Conservation (phyloP, 2,888 invertebrate species). For the Eucera pruinosa region DNA sequence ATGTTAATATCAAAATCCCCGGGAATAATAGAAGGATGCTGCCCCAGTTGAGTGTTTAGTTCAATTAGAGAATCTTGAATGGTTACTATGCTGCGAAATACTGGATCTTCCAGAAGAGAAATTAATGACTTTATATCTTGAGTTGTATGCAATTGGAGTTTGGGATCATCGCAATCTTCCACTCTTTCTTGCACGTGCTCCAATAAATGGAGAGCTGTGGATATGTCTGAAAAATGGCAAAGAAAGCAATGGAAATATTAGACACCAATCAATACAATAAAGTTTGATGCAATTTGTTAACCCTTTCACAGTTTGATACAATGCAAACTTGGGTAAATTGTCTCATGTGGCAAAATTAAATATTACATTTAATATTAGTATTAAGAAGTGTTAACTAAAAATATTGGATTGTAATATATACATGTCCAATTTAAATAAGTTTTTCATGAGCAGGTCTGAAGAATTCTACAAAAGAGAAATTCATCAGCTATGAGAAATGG, state of each 20-base stretch:
- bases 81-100: conserved; percentile 94
- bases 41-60: conserved; percentile 93
- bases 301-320: too few relatives aligned
- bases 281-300: too few relatives aligned
- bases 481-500: too few relatives aligned
- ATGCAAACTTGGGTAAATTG: too few relatives aligned
- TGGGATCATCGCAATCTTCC: conserved; percentile 93
- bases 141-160: conserved; percentile 90
- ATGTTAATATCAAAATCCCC: conserved; percentile 97
- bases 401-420: too few relatives aligned
- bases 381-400: too few relatives aligned
- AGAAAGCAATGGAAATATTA: not conserved
- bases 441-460: too few relatives aligned
- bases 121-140: conserved; percentile 94
- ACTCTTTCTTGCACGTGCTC: conserved; percentile 95
- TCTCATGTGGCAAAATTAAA: too few relatives aligned
- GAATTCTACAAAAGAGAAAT: too few relatives aligned
- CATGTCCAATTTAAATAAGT: too few relatives aligned
- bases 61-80: conserved; percentile 96
- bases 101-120: conserved; percentile 94
- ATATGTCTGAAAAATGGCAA: conserved; percentile 88
- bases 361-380: too few relatives aligned
- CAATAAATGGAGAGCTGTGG: conserved; percentile 94
- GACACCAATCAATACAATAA: not conserved
- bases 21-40: conserved; percentile 96